These are phyloP conservation scores for Epinotia ramella DNA, from an alignment of 2,888 invertebrate genomes.

Conservation along the genomic window DNA sequence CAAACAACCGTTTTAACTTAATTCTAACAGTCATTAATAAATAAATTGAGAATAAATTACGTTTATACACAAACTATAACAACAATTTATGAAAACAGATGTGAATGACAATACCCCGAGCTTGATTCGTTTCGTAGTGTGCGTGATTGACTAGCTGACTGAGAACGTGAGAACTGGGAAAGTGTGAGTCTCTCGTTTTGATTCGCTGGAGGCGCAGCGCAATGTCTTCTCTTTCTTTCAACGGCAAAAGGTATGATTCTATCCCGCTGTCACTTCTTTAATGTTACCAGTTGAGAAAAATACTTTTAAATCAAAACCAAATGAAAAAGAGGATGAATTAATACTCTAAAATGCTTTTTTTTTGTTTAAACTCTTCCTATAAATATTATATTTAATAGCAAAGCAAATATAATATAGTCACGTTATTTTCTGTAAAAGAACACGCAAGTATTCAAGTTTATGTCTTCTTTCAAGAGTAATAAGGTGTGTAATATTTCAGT, in stretches of 20 bases:
- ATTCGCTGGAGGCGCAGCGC: slow-evolving; percentile 14
- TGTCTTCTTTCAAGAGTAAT: background rate
- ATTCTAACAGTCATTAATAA: slow-evolving; percentile 65
- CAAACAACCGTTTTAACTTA: slow-evolving; percentile 55
- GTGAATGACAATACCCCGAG: slow-evolving; percentile 63
- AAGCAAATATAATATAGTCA: no score
- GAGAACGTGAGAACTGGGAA: slow-evolving; percentile 31
- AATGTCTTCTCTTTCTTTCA: slow-evolving; percentile 20
- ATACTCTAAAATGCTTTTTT: no score
- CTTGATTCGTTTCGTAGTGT: slow-evolving; percentile 47
- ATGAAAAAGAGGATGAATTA: background rate
- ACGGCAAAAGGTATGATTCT: background rate
- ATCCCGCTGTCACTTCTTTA: slow-evolving; percentile 20
- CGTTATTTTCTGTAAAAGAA: no score
- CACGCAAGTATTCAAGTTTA: background rate
- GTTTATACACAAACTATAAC: slow-evolving; percentile 77
- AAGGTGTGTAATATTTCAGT: background rate
- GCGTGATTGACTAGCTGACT: slow-evolving; percentile 44
- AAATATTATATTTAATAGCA: no score
- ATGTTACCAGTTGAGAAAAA: slow-evolving; percentile 24
- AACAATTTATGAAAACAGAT: slow-evolving; percentile 80
- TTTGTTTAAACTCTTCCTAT: no score
- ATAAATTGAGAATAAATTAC: slow-evolving; percentile 71
- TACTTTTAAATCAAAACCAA: background rate
- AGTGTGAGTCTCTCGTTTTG: slow-evolving; percentile 38